phyloP scores from a whole-genome alignment of 2,113 vertebrate species.

The Myodes glareolus region DNA sequence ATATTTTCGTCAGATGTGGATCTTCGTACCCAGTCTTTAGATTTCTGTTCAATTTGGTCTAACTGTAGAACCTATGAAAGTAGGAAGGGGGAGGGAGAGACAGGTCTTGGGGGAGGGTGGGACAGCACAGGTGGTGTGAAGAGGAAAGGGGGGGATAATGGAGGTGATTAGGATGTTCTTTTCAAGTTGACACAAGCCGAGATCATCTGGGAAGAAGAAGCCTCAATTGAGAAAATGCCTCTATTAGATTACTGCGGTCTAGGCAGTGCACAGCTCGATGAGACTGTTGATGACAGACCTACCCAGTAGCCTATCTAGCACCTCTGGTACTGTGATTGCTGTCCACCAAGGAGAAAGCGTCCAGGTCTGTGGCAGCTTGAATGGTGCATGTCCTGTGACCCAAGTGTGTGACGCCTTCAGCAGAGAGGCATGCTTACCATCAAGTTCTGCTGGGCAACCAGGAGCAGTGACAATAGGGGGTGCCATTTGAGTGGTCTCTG shows the following conservation, averaged over 20 bases:
- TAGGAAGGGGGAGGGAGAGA: neutral
- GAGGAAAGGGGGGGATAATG: neutral
- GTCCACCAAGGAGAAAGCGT: too few relatives aligned
- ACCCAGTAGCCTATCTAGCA: too few relatives aligned
- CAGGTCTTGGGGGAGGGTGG: neutral
- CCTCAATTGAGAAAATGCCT: neutral
- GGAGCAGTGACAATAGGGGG: too few relatives aligned
- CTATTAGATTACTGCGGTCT: too few relatives aligned
- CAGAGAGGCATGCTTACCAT: too few relatives aligned
- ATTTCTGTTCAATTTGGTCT: neutral
- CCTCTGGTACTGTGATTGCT: too few relatives aligned
- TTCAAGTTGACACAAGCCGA: neutral
- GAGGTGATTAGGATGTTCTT: neutral
- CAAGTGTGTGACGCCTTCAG: too few relatives aligned
- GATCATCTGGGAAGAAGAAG: neutral
- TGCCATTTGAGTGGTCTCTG: neutral
- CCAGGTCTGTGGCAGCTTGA: too few relatives aligned
- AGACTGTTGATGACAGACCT: too few relatives aligned
- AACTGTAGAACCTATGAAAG: neutral
- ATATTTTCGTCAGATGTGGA: neutral
- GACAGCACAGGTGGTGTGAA: neutral
- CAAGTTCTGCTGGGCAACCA: too few relatives aligned
- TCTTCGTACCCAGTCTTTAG: neutral
- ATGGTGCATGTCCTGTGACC: too few relatives aligned
- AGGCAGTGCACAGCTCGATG: too few relatives aligned